Conservation (phyloP, 2,888 invertebrate genomes). For the Conchocele bisecta region DNA sequence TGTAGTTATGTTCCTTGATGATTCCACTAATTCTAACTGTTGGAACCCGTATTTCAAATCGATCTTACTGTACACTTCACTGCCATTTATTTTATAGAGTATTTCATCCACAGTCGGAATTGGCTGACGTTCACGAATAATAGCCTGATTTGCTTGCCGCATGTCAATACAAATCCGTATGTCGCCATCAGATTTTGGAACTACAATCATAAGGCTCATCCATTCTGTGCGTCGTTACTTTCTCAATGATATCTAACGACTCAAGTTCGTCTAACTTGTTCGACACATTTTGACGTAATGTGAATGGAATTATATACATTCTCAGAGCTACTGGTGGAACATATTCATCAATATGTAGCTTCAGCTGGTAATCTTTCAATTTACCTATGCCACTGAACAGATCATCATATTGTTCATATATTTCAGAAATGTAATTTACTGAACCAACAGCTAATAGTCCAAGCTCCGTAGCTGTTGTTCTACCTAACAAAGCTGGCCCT, state of each 20-base stretch:
- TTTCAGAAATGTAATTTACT: too few relatives aligned
- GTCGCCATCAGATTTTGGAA: slow-evolving; percentile 46
- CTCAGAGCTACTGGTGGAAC: slow-evolving; percentile 18
- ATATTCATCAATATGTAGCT: slow-evolving; percentile 5
- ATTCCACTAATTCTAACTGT: slow-evolving; percentile 57
- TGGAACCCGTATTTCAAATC: slow-evolving; percentile 66
- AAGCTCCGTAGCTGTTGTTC: too few relatives aligned
- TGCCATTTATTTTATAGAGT: slow-evolving; percentile 37
- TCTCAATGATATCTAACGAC: slow-evolving; percentile 46
- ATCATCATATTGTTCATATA: too few relatives aligned
- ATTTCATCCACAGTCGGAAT: slow-evolving; percentile 50
- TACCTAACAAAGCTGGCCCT: too few relatives aligned
- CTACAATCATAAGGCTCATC: slow-evolving; percentile 42
- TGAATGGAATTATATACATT: slow-evolving; percentile 10
- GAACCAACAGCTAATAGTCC: too few relatives aligned
- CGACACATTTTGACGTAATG: slow-evolving; percentile 24
- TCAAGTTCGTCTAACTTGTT: slow-evolving; percentile 37
- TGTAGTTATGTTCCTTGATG: slow-evolving; percentile 63
- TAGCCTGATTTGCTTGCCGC: slow-evolving; percentile 44
- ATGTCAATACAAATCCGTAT: slow-evolving; percentile 55
- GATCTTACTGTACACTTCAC: slow-evolving; percentile 59
- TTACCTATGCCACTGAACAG: slow-evolving; percentile 40
- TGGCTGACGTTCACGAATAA: slow-evolving; percentile 30
- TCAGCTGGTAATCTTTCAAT: slow-evolving; percentile 25
- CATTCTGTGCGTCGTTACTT: slow-evolving; percentile 34